A percentile compares a stretch with the other conserved stretches of the same genome.
phyloP scores from a whole-genome alignment of 2,797 vertebrate species.

The Poeciliopsis gracilis region DNA sequence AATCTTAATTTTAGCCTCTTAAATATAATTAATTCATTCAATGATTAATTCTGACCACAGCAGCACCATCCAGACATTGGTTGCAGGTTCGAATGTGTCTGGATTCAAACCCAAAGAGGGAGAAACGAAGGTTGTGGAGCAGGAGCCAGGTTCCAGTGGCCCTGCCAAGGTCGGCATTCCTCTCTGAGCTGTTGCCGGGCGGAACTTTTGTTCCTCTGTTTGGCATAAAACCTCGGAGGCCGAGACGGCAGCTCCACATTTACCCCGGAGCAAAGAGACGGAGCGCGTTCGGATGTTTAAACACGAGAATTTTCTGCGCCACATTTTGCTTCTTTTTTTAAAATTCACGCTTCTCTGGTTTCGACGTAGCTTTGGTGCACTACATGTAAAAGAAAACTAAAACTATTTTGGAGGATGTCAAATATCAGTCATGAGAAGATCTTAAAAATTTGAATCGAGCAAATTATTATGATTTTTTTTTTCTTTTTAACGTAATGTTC shows the following conservation, averaged over 20 bases:
- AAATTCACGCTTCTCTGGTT: not conserved
- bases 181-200: constrained; percentile 74
- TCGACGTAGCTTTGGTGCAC: not conserved
- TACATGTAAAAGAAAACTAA: not conserved
- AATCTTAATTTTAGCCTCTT: not conserved
- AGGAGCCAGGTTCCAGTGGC: constrained; percentile 55
- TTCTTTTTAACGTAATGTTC: not conserved
- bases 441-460: not conserved
- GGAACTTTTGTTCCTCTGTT: constrained; percentile 74
- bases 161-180: constrained; percentile 82
- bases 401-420: not conserved
- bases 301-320: not conserved
- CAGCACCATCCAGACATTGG: constrained; percentile 47
- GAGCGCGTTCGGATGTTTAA: not conserved
- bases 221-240: constrained; percentile 61
- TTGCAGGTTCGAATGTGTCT: constrained; percentile 57
- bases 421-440: not conserved
- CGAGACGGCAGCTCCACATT: constrained; percentile 39
- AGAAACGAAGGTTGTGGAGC: constrained; percentile 39
- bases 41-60: constrained; percentile 11
- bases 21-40: not conserved
- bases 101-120: constrained; percentile 49
- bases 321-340: not conserved
- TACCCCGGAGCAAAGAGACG: not conserved
- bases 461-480: not conserved